A percentile compares a stretch with the other conserved stretches of the same genome.
These are phyloP conservation scores for Omphaloscelis lunosa DNA, from an alignment of 2,888 invertebrate genomes.

Conservation along the genomic window DNA sequence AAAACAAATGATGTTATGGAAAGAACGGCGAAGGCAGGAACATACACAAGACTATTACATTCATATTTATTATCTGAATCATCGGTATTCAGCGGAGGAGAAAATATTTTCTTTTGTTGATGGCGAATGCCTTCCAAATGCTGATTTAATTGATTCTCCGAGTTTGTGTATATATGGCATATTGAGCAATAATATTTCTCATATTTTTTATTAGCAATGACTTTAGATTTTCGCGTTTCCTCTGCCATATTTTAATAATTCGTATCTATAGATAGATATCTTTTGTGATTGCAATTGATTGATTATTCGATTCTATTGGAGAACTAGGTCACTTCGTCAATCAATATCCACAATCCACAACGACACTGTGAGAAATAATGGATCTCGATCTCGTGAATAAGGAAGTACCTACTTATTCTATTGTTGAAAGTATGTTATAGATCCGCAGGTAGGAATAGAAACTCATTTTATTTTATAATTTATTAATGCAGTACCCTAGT, in stretches of 20 bases:
- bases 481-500: too few relatives aligned
- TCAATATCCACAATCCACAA: slow-evolving; percentile 27
- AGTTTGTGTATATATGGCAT: slow-evolving; percentile 85
- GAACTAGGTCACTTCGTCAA: slow-evolving; percentile 39
- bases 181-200: slow-evolving; percentile 80
- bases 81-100: slow-evolving; percentile 69
- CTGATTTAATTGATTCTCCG: slow-evolving; percentile 84
- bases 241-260: slow-evolving; percentile 59
- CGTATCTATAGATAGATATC: neutral
- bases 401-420: slow-evolving; percentile 32
- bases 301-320: slow-evolving; percentile 36
- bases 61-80: slow-evolving; percentile 73
- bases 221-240: slow-evolving; percentile 66
- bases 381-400: slow-evolving; percentile 3
- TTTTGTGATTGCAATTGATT: slow-evolving; percentile 37
- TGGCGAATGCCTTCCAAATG: slow-evolving; percentile 86
- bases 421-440: slow-evolving; percentile 2
- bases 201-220: slow-evolving; percentile 69
- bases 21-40: slow-evolving; percentile 78
- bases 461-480: neutral
- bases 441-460: slow-evolving; percentile 21
- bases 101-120: slow-evolving; percentile 78
- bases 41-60: slow-evolving; percentile 76
- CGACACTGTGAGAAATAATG: slow-evolving; percentile 10
- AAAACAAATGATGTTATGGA: slow-evolving; percentile 80